phyloP scores from a whole-genome alignment of 2,113 vertebrate species.

The Gulo gulo region DNA sequence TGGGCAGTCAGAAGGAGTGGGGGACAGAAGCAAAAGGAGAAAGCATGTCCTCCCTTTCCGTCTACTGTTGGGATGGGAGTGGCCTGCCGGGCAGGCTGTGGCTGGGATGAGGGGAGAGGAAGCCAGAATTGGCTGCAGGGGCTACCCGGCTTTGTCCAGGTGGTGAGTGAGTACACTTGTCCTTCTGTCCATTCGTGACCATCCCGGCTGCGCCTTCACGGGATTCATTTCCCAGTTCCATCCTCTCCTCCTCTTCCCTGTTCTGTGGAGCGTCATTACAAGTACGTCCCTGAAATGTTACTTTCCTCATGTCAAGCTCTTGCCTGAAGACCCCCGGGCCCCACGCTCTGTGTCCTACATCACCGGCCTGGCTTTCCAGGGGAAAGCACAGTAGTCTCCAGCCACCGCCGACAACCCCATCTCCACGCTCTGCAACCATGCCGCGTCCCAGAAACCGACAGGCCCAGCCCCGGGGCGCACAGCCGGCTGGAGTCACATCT shows the following conservation, averaged over 20 bases:
- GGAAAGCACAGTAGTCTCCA: neutral
- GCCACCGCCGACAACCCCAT: fast-evolving
- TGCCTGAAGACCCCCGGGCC: neutral
- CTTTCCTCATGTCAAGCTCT: neutral
- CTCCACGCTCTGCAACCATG: neutral
- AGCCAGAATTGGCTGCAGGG: neutral
- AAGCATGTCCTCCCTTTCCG: neutral
- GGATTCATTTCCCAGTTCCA: neutral
- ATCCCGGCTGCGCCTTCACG: fast-evolving
- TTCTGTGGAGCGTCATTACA: neutral
- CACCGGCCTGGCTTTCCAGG: neutral
- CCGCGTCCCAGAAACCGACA: neutral
- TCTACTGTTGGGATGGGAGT: neutral
- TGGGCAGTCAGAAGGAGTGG: neutral
- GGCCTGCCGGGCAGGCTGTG: neutral
- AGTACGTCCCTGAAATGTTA: neutral
- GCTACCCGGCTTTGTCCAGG: neutral
- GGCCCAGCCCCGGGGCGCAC: neutral
- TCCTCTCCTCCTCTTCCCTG: neutral
- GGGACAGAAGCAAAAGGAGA: neutral
- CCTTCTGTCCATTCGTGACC: neutral
- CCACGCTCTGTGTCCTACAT: fast-evolving
- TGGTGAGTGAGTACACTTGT: too few species aligned
- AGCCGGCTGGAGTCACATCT: neutral
- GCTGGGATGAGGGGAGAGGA: neutral